Conservation (phyloP, 2,113 vertebrate species). For the Alethe diademata region DNA sequence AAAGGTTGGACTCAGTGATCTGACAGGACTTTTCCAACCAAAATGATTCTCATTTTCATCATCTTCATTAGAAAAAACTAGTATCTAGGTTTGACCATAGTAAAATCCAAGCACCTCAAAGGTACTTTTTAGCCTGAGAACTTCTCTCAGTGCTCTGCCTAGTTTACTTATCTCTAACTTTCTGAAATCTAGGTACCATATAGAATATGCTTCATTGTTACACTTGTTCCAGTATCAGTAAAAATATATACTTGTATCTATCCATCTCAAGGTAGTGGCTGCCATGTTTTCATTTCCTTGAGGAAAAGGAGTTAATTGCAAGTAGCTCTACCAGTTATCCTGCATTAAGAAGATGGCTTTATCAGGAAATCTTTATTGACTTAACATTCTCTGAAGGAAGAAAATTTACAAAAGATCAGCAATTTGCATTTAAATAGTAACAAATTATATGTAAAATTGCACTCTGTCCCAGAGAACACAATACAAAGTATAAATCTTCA, state of each 20-base stretch:
- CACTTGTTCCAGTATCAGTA: background rate
- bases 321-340: background rate
- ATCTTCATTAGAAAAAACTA: background rate
- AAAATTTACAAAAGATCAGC: background rate
- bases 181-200: background rate
- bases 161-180: background rate
- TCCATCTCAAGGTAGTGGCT: background rate
- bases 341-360: background rate
- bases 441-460: slow-evolving; percentile 1
- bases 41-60: background rate
- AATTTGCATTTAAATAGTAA: slow-evolving; percentile 24
- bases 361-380: background rate
- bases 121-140: background rate
- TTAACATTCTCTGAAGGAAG: background rate
- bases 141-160: background rate
- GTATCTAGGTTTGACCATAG: background rate
- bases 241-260: background rate
- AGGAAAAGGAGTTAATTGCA: background rate
- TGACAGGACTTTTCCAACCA: background rate
- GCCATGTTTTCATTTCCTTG: background rate
- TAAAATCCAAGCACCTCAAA: background rate
- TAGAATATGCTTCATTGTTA: background rate
- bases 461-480: background rate
- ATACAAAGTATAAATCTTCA: background rate
- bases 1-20: background rate